These are phyloP conservation scores for Thaumatotibia leucotreta DNA, from an alignment of 1,140 invertebrate genomes.

Conservation along the genomic window DNA sequence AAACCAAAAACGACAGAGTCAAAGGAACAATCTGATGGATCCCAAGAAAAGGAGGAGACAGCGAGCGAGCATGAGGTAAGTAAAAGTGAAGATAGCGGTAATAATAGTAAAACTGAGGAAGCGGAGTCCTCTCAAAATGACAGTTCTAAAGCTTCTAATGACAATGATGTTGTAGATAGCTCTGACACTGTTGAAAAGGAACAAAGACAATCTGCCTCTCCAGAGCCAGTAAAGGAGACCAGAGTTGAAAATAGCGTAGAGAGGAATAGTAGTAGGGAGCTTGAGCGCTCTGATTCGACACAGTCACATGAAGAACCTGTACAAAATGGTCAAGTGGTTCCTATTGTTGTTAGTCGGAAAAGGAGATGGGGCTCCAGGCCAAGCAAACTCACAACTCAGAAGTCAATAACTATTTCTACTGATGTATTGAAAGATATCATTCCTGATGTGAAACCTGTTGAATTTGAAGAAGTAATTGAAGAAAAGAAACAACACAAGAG, in stretches of 20 bases:
- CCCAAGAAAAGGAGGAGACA: constrained; percentile 19
- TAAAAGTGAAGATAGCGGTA: constrained; percentile 55
- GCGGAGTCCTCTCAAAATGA: constrained; percentile 37
- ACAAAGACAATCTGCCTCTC: constrained; percentile 26
- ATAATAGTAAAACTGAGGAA: constrained; percentile 36
- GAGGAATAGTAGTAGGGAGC: constrained; percentile 21
- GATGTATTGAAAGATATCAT: constrained; percentile 79
- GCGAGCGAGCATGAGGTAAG: constrained; percentile 53
- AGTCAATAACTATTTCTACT: constrained; percentile 77
- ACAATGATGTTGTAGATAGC: constrained; percentile 65
- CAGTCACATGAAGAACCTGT: constrained; percentile 30
- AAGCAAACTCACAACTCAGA: constrained; percentile 61
- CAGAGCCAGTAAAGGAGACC: constrained; percentile 19
- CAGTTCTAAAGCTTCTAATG: constrained; percentile 49
- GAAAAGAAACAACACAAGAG: constrained; percentile 60
- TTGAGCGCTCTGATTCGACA: constrained; percentile 26
- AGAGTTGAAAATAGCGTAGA: constrained; percentile 20
- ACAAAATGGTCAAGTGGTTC: constrained; percentile 44
- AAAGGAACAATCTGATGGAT: constrained; percentile 27
- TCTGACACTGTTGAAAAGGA: constrained; percentile 30
- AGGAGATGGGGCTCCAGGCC: constrained; percentile 69
- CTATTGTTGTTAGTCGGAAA: constrained; percentile 52
- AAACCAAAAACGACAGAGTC: constrained; percentile 28
- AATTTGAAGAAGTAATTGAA: constrained; percentile 75
- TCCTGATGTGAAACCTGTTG: constrained; percentile 75